Evolutionary conservation across 1,140 invertebrate genomes (phyloP).

Genomic region (Yoshiicerus persimilis): DNA sequence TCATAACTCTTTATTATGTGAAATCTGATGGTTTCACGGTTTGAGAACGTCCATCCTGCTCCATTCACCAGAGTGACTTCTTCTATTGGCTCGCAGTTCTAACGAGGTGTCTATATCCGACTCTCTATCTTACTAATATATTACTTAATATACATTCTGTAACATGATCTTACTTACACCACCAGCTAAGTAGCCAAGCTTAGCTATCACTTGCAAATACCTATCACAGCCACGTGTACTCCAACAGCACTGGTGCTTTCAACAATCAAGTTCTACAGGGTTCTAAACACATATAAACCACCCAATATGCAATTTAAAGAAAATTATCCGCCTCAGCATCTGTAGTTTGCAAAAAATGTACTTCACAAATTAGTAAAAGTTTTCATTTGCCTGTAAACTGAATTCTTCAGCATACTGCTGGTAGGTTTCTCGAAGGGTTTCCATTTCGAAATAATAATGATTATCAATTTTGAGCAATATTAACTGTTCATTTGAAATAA

Average conservation of each 20-base stretch:
- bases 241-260: neutral
- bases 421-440: too few species aligned
- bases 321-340: too few species aligned
- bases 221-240: neutral
- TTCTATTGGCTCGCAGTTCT: neutral
- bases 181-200: neutral
- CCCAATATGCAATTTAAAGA: too few species aligned
- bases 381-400: too few species aligned
- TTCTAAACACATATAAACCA: too few species aligned
- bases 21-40: constrained; percentile 30
- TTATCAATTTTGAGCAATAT: too few species aligned
- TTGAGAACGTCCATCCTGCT: constrained; percentile 25
- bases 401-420: too few species aligned
- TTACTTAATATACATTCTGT: neutral
- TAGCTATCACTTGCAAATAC: neutral
- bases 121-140: neutral
- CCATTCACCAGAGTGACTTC: neutral
- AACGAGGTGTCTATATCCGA: neutral
- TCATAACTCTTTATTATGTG: constrained; percentile 37
- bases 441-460: too few species aligned
- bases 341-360: too few species aligned
- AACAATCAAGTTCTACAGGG: neutral
- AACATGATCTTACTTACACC: neutral
- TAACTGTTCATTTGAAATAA: too few species aligned
- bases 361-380: too few species aligned